Conservation (phyloP, 2,797 vertebrate genomes). For the Sebastes elongatus region DNA sequence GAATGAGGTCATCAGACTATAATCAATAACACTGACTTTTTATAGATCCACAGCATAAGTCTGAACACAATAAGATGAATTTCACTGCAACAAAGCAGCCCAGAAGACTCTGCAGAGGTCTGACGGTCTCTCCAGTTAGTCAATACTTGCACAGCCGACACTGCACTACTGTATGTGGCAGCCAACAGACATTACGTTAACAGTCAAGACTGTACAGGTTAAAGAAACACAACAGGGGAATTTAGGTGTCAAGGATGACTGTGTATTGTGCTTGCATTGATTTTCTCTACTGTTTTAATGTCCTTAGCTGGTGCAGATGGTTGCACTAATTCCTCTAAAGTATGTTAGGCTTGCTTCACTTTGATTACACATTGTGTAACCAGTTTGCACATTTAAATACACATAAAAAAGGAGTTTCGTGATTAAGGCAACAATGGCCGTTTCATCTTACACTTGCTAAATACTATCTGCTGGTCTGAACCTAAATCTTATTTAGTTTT, state of each 20-base stretch:
- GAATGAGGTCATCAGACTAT: not conserved
- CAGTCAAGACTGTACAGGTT: not conserved
- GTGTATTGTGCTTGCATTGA: not conserved
- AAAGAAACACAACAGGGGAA: not conserved
- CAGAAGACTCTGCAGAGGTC: not conserved
- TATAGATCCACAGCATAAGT: not conserved
- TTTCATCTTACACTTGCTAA: not conserved
- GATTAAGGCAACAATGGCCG: not conserved
- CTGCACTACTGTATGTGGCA: not conserved
- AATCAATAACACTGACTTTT: not conserved
- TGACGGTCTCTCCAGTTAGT: not conserved
- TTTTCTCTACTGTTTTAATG: not conserved
- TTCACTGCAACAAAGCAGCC: not conserved
- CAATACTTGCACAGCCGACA: not conserved
- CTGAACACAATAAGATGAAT: not conserved
- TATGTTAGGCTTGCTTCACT: conserved; percentile 4
- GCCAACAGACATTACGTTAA: not conserved
- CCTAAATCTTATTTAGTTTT: not conserved
- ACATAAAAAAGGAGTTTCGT: not conserved
- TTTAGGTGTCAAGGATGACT: not conserved
- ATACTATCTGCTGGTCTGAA: not conserved
- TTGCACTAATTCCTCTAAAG: conserved; percentile 22
- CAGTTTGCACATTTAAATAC: not conserved
- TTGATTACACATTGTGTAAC: not conserved
- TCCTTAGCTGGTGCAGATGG: conserved; percentile 14